phyloP scores from a whole-genome alignment of 2,888 invertebrate species.

The Pasiphila rectangulata region DNA sequence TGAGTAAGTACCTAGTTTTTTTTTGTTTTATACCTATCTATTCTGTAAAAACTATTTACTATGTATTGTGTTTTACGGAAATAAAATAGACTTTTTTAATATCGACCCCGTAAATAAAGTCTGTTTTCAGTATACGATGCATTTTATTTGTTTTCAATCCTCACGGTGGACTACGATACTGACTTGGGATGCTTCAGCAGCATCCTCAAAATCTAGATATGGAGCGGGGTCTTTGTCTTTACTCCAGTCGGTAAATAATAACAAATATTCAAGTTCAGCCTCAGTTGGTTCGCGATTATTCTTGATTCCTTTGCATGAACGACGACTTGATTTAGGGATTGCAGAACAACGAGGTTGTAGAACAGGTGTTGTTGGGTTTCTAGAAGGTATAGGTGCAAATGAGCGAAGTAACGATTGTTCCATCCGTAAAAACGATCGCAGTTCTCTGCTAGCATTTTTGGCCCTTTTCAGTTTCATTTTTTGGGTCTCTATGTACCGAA shows the following conservation, averaged over 20 bases:
- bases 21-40: constrained; percentile 35
- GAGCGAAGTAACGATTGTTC: constrained; percentile 68
- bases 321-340: neutral
- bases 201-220: constrained; percentile 43
- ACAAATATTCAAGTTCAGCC: constrained; percentile 61
- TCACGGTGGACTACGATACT: neutral
- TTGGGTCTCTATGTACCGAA: constrained; percentile 74
- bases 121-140: constrained; percentile 62
- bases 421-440: constrained; percentile 72
- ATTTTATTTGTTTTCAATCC: constrained; percentile 34
- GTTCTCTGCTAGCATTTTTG: constrained; percentile 79
- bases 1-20: constrained; percentile 64
- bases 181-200: constrained; percentile 6
- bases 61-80: constrained; percentile 66
- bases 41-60: constrained; percentile 44
- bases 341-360: neutral
- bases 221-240: constrained; percentile 55
- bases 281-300: constrained; percentile 44
- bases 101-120: constrained; percentile 71
- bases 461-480: constrained; percentile 73
- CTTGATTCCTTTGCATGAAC: constrained; percentile 11
- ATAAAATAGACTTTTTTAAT: constrained; percentile 63
- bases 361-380: constrained; percentile 15
- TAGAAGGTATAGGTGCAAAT: constrained; percentile 44
- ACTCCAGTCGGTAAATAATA: constrained; percentile 67